Evolutionary conservation across 2,888 invertebrate genomes (phyloP).

Genomic region (Lampropteryx suffumata): DNA sequence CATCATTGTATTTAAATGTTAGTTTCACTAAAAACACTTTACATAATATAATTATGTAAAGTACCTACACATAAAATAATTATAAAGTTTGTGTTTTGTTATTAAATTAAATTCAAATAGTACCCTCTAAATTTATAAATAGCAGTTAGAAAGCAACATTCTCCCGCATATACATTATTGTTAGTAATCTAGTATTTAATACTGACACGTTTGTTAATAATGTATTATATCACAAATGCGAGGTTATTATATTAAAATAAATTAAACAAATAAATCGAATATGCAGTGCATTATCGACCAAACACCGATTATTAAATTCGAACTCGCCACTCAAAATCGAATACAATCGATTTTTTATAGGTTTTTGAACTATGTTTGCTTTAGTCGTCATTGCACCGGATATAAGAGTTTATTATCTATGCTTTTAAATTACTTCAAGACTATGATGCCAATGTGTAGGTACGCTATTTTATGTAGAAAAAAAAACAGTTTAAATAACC

Average conservation of each 20-base stretch:
- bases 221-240: constrained; percentile 45
- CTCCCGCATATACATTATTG: constrained; percentile 22
- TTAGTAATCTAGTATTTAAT: constrained; percentile 24
- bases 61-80: constrained; percentile 13
- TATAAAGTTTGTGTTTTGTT: constrained; percentile 7
- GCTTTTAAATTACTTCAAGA: neutral
- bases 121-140: constrained; percentile 25
- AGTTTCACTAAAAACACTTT: constrained; percentile 4
- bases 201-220: constrained; percentile 24
- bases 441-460: constrained; percentile 20
- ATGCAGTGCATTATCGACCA: constrained; percentile 1
- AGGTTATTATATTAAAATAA: constrained; percentile 40
- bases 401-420: constrained; percentile 2
- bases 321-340: too few species aligned
- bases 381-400: constrained; percentile 2
- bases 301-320: too few species aligned
- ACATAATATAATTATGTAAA: neutral
- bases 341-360: too few species aligned
- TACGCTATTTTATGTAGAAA: too few species aligned
- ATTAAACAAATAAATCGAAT: constrained; percentile 37
- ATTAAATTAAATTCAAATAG: constrained; percentile 12
- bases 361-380: neutral
- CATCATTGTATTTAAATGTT: constrained; percentile 13
- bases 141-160: constrained; percentile 6
- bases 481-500: too few species aligned